phyloP scores from a whole-genome alignment of 1,140 invertebrate genomes.

The Scylla paramamosain region DNA sequence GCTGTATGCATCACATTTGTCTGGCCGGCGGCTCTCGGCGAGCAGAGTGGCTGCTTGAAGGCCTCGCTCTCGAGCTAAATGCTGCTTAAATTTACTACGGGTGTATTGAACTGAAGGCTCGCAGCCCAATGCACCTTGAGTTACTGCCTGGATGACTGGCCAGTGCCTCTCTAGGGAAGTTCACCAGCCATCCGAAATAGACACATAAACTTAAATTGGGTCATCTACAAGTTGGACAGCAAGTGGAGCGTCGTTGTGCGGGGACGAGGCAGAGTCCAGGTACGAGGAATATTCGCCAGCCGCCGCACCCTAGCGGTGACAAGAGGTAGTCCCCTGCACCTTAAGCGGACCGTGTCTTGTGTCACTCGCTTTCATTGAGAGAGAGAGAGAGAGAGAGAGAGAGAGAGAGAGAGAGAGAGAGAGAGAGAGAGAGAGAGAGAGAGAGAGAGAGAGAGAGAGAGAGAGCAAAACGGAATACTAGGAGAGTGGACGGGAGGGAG shows the following conservation, averaged over 20 bases:
- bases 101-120: too few species aligned
- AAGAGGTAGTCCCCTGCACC: not conserved
- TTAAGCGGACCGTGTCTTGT: not conserved
- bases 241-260: not conserved
- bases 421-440: too few species aligned
- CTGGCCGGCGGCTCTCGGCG: too few species aligned
- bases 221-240: conserved; percentile 41
- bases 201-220: conserved; percentile 55
- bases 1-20: too few species aligned
- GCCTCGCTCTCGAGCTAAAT: too few species aligned
- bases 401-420: conserved; percentile 38
- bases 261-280: not conserved
- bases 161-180: not conserved
- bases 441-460: not conserved
- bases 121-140: too few species aligned
- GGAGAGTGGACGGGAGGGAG: not conserved
- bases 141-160: too few species aligned
- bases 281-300: not conserved
- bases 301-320: not conserved
- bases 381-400: conserved; percentile 39
- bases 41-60: too few species aligned
- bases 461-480: not conserved
- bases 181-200: conserved; percentile 30
- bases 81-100: too few species aligned
- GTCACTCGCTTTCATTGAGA: not conserved